These are phyloP conservation scores for Lysiphlebus fabarum DNA, from an alignment of 1,140 invertebrate genomes.

Conservation along the genomic window DNA sequence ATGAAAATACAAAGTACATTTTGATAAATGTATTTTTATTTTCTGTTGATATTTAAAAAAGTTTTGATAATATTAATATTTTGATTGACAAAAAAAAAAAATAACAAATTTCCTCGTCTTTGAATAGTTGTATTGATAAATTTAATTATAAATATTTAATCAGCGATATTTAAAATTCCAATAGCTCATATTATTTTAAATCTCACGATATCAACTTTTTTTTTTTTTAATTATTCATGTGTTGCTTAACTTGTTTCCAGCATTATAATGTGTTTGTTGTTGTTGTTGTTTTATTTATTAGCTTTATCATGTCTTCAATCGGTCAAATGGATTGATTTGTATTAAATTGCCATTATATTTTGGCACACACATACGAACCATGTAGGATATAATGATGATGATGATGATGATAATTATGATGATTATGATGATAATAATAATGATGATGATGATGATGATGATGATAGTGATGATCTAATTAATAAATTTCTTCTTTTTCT, in stretches of 20 bases:
- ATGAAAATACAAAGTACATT: no score
- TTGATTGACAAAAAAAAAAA: no score
- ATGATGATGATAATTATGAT: slow-evolving; percentile 21
- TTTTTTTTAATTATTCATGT: not conserved
- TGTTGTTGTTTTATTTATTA: slow-evolving; percentile 4
- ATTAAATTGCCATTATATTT: slow-evolving; percentile 12
- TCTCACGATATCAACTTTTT: not conserved
- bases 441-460: no score
- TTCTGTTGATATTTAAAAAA: no score
- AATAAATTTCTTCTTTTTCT: no score
- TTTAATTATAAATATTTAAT: no score
- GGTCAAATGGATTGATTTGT: slow-evolving; percentile 18
- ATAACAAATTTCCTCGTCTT: no score
- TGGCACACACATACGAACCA: slow-evolving; percentile 12
- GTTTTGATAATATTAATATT: no score
- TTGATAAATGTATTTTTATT: no score
- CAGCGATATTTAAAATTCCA: slow-evolving; percentile 2
- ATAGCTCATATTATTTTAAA: not conserved
- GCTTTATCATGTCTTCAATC: slow-evolving; percentile 21
- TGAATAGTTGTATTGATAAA: no score
- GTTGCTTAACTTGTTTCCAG: slow-evolving; percentile 1
- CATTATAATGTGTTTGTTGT: not conserved
- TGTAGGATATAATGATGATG: not conserved
- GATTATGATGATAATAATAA: slow-evolving; percentile 1
- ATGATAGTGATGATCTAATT: no score